Evolutionary conservation across 2,113 vertebrate genomes (phyloP), one percentile per base, ranked within the genome.

Genomic region (Microtus pennsylvanicus): DNA sequence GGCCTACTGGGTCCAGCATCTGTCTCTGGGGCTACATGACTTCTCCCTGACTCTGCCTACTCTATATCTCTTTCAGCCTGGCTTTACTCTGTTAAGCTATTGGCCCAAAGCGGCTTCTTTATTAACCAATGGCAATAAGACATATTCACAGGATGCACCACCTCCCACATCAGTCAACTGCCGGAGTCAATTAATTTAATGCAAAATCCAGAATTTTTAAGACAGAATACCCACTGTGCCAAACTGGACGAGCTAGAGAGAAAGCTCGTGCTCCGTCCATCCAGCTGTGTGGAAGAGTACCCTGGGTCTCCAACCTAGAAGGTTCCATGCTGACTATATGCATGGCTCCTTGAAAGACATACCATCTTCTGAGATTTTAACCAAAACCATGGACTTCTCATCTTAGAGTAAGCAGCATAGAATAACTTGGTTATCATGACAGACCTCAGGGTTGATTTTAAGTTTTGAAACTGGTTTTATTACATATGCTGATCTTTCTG

Each of bases 171-270:
- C 55, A 58, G 55, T 58, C 55, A 98, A 94, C 93, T 96, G 97
- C 95, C 96, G 94, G 98, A 97, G 97, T 97, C 97, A 98, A 93
- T 98, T 96, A 97, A 97, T 97, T 96, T 96, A 97, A 98, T 81
- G 45, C 72, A 87, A 97, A 97, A 91, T 93, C 63, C 94, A 82
- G 97, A 93, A 96, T 92, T 92, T 96, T 47, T 97, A 47, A 33
- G 38, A 93, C 67, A 96, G 93, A 96, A 86, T 63, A 95, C 93
- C 94, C 28, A 0, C 77, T 89, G 76, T 35, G 30, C 77, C 77
- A 91, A 78, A 69, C 93, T 80, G 7, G 80, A 42, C 0, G 81
- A 96, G 87, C 91, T 89, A 61, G 92, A 92, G 88, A 83, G 74
- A 96, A 65, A 86, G 14, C 21, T 6, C 42, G 1, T 4, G 33